These are phyloP conservation scores for Scolopax mira DNA, from an alignment of 2,113 vertebrate species.

Conservation along the genomic window DNA sequence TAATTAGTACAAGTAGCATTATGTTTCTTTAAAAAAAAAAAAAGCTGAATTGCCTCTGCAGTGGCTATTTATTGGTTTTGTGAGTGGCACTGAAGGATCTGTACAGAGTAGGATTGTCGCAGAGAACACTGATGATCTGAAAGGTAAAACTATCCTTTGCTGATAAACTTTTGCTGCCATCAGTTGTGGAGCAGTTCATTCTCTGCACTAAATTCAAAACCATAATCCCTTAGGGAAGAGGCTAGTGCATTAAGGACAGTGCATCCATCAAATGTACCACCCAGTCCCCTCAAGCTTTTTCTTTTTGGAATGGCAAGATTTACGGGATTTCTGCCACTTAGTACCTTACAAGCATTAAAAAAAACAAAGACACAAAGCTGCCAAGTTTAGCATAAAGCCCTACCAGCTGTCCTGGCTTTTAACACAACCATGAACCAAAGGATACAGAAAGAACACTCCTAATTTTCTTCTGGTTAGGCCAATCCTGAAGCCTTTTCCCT, in stretches of 20 bases:
- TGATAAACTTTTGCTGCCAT: conserved; percentile 45
- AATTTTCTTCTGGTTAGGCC: not conserved
- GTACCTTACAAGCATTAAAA: conserved; percentile 35
- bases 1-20: conserved; percentile 19
- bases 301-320: conserved; percentile 56
- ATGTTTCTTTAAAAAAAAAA: not conserved
- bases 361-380: not conserved
- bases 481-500: not conserved
- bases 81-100: not conserved
- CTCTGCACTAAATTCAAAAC: conserved; percentile 28
- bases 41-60: not conserved
- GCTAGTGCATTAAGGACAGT: conserved; percentile 21
- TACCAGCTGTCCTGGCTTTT: not conserved
- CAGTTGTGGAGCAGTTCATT: conserved; percentile 22
- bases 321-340: conserved; percentile 38
- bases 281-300: conserved; percentile 26
- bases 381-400: not conserved
- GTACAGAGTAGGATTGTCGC: not conserved
- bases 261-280: conserved; percentile 19
- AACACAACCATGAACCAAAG: not conserved
- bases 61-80: not conserved
- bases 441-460: not conserved
- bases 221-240: conserved; percentile 43
- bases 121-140: not conserved
- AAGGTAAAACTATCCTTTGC: not conserved